Conservation (phyloP, 2,113 vertebrate genomes). For the Plecotus auritus region DNA sequence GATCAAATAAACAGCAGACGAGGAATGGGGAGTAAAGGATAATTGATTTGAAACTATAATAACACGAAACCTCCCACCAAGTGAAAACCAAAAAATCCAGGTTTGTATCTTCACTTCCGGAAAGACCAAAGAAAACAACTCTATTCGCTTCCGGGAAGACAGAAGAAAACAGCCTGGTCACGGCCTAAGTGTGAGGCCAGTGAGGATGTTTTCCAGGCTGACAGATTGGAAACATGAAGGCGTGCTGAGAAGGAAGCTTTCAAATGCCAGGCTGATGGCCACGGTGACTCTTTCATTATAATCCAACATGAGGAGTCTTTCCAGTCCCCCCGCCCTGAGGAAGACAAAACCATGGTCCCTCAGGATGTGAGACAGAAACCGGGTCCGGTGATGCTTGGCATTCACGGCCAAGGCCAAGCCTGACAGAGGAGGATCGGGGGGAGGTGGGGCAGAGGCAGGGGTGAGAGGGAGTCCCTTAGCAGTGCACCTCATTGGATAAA, state of each 20-base stretch:
- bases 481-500: background rate
- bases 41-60: slow-evolving; percentile 66
- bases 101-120: background rate
- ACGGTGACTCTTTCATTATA: background rate
- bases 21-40: slow-evolving; percentile 24
- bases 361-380: background rate
- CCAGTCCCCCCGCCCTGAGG: background rate
- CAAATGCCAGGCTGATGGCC: background rate
- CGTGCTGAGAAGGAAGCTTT: background rate
- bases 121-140: background rate
- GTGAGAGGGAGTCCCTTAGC: background rate
- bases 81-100: background rate
- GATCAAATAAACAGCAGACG: slow-evolving; percentile 65
- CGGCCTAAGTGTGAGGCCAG: background rate
- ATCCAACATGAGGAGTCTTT: background rate
- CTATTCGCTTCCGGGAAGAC: background rate
- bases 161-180: background rate
- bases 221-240: background rate
- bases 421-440: background rate
- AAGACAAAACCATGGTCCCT: background rate
- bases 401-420: background rate
- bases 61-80: background rate
- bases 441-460: background rate
- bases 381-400: background rate
- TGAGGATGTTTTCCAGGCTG: background rate